Evolutionary conservation across 2,888 invertebrate species (phyloP), one percentile per base, ranked within the genome.

Genomic region (Stegophylla sp.): DNA sequence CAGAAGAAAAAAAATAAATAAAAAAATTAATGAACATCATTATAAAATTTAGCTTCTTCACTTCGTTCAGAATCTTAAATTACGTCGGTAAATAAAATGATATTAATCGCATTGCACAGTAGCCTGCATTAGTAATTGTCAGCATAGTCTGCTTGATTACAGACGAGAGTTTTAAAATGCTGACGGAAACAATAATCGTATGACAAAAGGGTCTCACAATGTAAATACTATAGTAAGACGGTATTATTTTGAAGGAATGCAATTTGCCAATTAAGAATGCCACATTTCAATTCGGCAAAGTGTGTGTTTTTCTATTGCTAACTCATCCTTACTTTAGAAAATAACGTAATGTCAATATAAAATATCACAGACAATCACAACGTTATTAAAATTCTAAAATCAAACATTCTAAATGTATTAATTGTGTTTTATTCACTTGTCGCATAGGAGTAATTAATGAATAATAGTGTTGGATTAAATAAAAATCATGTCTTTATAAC

Each of bases 231-330:
- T 7, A 34, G 34, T 59, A 13, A 34, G 34, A 26, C 26, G 59
- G 15, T 23, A 23, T 59, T 10, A 34, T 59, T 20, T 69, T 17
- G 20, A 53, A 41, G 7, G 53, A 71, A 71, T 53, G 23, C 15
- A 71, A 41, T 71, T 71, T 71, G 53, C 23, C 53, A 41, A 23
- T 71, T 71, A 53, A 71, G n/a, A 34, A 53, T 53, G 23, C 41
- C 15, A 23, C 41, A 20, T n/a, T 53, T 53, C n/a, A 26, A 51
- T 51, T 28, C 4, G 12, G n/a, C 28, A 28, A 51, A 48, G 51
- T 4, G 59, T 3, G 28, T 28, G 12, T 59, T 28, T 9, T 17
- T 15, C n/a, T 17, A 17, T 64, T 34, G 26, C 26, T 23, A 45
- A 67, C 45, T 67, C 45, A 26, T 67, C 10, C 26, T 67, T 67